Evolutionary conservation across 2,113 vertebrate species (phyloP), one percentile per base, ranked within the genome.

Genomic region (Pipra filicauda): DNA sequence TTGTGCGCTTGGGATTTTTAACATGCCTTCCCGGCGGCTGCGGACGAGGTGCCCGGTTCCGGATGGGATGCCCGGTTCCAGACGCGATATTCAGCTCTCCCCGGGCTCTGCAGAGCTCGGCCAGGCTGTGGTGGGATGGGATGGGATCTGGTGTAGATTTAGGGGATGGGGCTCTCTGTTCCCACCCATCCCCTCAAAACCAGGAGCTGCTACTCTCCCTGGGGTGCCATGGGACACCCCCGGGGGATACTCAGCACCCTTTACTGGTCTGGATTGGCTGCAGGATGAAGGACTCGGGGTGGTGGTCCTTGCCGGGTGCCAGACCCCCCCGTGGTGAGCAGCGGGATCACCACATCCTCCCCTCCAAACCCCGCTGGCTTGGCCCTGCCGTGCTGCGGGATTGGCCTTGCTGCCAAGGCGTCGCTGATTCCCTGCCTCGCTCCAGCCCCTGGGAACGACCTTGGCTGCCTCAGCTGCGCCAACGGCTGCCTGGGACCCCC

Each of bases 1-100:
- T 96, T 96, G 96, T 96, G 93, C 69, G 48, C 62, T 55, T 79
- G 91, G 96, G 96, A 94, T 91, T 85, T 95, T 96, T 94, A 83
- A 95, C 62, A 93, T 93, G 94, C 93, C 46, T 96, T 91, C 83
- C 74, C 26, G 12, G 79, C 18, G 48, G 88, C 27, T 59, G 74
- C 33, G 8, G 81, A 12, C 2, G 31, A 48, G 62, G 62, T 69
- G n/a, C 76, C 52, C 28, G 11, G 77, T 20, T 1, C 62, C 2
- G 31, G 49, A 26, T 1, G 11, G 44, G 31, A 48, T 44, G 37
- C 86, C 31, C 17, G 12, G 21, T 7, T 31, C 59, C 28, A 7
- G 37, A 51, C 6, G 37, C 59, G 76, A 20, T 59, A 5, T 72
- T 19, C 20, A 2, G 48, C 66, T 62, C 44, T 5, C 19, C 61